These are phyloP conservation scores for Hirudinaria manillensis DNA, from an alignment of 2,888 invertebrate genomes.

Conservation along the genomic window DNA sequence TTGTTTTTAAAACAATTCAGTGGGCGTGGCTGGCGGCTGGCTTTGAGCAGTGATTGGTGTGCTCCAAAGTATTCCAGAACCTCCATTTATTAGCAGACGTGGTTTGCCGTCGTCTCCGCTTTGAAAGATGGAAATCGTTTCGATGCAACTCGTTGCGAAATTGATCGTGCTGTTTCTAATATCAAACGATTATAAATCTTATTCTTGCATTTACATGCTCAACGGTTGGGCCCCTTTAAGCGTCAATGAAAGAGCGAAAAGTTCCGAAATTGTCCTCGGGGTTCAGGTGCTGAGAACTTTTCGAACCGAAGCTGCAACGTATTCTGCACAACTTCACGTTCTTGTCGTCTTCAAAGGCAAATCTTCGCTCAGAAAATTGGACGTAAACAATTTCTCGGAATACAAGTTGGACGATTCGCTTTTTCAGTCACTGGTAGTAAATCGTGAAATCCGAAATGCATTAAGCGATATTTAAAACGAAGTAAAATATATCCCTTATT, in stretches of 20 bases:
- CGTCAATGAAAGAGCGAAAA: not conserved
- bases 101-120: too few species aligned
- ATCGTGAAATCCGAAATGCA: not conserved
- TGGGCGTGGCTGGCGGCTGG: too few species aligned
- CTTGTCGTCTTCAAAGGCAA: conserved; percentile 7
- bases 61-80: too few species aligned
- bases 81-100: too few species aligned
- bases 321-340: conserved; percentile 6
- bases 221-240: not conserved
- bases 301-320: not conserved
- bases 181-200: not conserved
- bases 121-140: too few species aligned
- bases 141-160: too few species aligned
- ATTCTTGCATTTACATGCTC: conserved; percentile 11
- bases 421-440: not conserved
- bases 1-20: too few species aligned
- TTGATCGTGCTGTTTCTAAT: not conserved
- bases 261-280: conserved; percentile 1
- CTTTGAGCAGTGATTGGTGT: too few species aligned
- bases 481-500: too few species aligned
- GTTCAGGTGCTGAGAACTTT: not conserved
- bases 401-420: not conserved
- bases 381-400: not conserved
- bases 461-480: not conserved
- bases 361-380: not conserved